Conservation (phyloP, 2,113 vertebrate species). For the Hassar affinis region DNA sequence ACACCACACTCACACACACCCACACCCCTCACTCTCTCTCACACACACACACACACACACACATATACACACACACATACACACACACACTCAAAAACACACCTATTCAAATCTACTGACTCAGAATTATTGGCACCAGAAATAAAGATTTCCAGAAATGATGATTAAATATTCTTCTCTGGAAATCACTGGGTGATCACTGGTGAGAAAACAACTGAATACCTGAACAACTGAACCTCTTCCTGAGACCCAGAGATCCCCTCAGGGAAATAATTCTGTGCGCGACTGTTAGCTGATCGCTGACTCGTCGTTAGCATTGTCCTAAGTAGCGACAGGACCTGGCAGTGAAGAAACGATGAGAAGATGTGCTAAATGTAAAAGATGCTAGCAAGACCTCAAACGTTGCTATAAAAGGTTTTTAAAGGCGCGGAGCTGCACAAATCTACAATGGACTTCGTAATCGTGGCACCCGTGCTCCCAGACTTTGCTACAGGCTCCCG, state of each 20-base stretch:
- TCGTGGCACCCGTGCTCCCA: not conserved
- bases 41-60: too few relatives aligned
- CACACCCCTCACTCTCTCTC: too few relatives aligned
- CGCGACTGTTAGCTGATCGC: not conserved
- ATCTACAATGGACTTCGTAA: not conserved
- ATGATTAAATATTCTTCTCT: not conserved
- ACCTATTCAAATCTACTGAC: not conserved
- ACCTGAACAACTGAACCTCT: not conserved
- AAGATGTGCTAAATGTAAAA: not conserved
- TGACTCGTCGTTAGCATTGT: not conserved
- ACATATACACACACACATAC: conserved; percentile 23
- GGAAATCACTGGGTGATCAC: not conserved
- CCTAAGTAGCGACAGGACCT: not conserved
- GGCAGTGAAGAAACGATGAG: not conserved
- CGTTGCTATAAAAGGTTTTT: not conserved
- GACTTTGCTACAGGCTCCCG: conserved; percentile 21
- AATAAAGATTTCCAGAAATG: not conserved
- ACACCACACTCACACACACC: too few relatives aligned
- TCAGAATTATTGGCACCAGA: not conserved
- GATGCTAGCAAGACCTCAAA: not conserved
- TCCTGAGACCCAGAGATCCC: too few relatives aligned
- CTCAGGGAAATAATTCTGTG: not conserved
- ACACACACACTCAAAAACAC: conserved; percentile 15
- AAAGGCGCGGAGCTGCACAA: not conserved
- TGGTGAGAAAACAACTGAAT: not conserved